phyloP scores from a whole-genome alignment of 2,797 vertebrate species.

The Anguilla obscura region DNA sequence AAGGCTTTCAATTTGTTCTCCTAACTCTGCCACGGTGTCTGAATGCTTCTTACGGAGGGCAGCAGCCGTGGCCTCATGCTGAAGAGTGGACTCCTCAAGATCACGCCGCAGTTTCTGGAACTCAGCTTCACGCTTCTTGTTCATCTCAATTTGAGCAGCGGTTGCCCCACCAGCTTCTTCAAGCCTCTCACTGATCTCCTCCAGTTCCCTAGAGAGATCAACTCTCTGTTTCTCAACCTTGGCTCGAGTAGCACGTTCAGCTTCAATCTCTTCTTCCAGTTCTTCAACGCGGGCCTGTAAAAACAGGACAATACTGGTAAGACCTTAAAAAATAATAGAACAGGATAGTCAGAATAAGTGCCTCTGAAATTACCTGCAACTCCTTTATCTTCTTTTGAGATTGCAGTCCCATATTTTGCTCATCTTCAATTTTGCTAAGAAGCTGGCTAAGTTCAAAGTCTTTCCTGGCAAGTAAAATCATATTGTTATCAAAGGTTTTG shows the following conservation, averaged over 20 bases:
- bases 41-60: conserved; percentile 85
- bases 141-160: conserved; percentile 79
- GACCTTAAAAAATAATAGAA: background rate
- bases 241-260: conserved; percentile 73
- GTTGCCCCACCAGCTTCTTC: conserved; percentile 87
- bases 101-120: conserved; percentile 84
- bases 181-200: conserved; percentile 86
- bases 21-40: conserved; percentile 82
- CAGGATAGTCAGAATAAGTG: background rate
- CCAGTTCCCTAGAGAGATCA: conserved; percentile 83
- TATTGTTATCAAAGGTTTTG: background rate
- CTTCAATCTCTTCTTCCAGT: conserved; percentile 86
- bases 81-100: conserved; percentile 86
- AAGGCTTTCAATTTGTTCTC: conserved; percentile 88
- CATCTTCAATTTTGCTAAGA: conserved; percentile 83
- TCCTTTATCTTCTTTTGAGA: conserved; percentile 78
- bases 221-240: conserved; percentile 82
- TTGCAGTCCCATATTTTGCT: conserved; percentile 72
- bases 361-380: conserved; percentile 72
- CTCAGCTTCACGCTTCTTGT: conserved; percentile 86
- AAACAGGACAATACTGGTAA: background rate
- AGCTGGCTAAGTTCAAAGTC: conserved; percentile 86
- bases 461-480: conserved; percentile 68
- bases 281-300: conserved; percentile 82
- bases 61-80: conserved; percentile 81